Percentiles rank a stretch among this genome's conserved stretches.
Conservation (phyloP, 2,797 vertebrate genomes). For the Melanogrammus aeglefinus region DNA sequence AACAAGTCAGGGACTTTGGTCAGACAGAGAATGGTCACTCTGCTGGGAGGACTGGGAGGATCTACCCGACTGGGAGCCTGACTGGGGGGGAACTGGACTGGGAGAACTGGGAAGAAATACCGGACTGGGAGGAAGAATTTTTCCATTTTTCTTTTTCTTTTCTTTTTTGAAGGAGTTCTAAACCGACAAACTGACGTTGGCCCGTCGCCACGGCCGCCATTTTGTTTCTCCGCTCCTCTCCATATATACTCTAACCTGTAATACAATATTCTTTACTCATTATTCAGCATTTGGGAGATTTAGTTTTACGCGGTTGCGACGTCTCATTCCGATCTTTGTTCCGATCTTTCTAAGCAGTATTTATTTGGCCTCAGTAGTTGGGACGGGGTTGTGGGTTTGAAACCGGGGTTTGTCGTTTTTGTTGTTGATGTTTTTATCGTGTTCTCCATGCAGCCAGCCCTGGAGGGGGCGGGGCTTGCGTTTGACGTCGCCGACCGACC, state of each 20-base stretch:
- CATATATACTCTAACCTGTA: constrained; percentile 26
- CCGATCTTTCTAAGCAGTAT: constrained; percentile 58
- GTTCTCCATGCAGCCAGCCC: no score
- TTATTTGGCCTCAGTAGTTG: constrained; percentile 58
- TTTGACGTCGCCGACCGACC: neutral
- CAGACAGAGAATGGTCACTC: constrained; percentile 61
- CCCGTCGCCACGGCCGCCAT: neutral
- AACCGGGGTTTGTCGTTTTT: constrained; percentile 4
- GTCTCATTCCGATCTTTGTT: constrained; percentile 30
- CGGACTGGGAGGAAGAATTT: no score
- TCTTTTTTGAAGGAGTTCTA: constrained; percentile 11
- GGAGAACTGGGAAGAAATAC: constrained; percentile 4
- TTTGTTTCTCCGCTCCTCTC: constrained; percentile 1
- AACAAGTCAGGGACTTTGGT: constrained; percentile 49
- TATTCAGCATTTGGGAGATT: constrained; percentile 33
- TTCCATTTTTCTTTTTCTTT: constrained; percentile 14
- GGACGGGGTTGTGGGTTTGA: constrained; percentile 34
- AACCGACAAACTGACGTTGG: constrained; percentile 42
- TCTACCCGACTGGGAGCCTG: constrained; percentile 7
- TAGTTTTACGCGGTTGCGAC: constrained; percentile 19
- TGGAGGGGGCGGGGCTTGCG: no score
- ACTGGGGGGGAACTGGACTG: constrained; percentile 11
- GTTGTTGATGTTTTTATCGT: constrained; percentile 4
- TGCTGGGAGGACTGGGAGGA: constrained; percentile 13
- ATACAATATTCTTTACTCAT: constrained; percentile 42